phyloP scores from a whole-genome alignment of 2,113 vertebrate genomes.

The Argyrosomus japonicus region DNA sequence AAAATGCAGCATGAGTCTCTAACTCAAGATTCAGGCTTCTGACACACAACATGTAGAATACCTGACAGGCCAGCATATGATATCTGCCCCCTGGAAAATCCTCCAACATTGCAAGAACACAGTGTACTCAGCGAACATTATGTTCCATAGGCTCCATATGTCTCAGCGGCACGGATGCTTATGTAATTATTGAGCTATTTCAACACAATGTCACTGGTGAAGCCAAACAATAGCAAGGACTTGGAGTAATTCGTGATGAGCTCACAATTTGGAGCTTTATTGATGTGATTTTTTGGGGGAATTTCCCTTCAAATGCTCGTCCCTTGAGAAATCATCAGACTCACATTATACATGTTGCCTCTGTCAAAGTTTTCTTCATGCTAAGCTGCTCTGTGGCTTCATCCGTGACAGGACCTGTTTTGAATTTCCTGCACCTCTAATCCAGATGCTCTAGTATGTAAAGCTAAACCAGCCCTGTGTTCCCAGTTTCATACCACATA shows the following conservation, averaged over 20 bases:
- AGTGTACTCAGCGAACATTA: conserved; percentile 10
- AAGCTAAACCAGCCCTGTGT: not conserved
- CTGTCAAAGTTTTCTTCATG: not conserved
- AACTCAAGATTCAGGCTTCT: too few species aligned
- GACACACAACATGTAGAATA: not conserved
- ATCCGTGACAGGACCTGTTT: not conserved
- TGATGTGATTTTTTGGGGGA: not conserved
- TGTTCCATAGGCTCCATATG: conserved; percentile 3
- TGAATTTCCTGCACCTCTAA: conserved; percentile 1
- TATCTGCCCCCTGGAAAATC: not conserved
- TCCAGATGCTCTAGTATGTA: not conserved
- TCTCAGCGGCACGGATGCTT: not conserved
- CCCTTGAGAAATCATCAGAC: not conserved
- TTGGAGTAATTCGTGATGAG: not conserved
- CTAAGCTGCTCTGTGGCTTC: not conserved
- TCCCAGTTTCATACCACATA: not conserved
- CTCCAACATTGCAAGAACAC: not conserved
- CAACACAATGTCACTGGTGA: not conserved
- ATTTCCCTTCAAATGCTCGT: not conserved
- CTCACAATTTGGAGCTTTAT: not conserved
- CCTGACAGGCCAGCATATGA: not conserved
- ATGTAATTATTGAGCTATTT: not conserved
- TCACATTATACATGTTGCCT: not conserved
- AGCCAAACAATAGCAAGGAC: not conserved
- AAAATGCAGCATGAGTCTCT: too few species aligned